Percentiles rank a stretch among this genome's conserved stretches.
These are phyloP conservation scores for Tribolium freemani DNA, from an alignment of 2,888 invertebrate species.

Conservation along the genomic window DNA sequence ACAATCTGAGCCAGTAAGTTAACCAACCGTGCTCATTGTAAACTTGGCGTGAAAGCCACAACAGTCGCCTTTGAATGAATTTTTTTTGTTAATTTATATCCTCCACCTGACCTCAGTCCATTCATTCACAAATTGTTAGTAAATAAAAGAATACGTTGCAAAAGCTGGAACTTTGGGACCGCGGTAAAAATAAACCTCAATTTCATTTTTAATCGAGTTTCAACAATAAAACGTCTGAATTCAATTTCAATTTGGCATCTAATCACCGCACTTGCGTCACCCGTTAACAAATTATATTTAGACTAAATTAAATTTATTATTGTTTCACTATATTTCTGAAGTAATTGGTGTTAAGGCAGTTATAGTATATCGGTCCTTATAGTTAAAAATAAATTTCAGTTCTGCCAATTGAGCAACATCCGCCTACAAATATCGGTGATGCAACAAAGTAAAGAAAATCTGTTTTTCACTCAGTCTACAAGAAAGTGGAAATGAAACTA, in stretches of 20 bases:
- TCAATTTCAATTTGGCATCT: background rate
- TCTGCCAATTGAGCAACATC: constrained; percentile 18
- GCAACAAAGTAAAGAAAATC: background rate
- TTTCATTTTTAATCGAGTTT: background rate
- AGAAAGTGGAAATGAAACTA: too few relatives aligned
- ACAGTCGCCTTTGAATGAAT: constrained; percentile 9
- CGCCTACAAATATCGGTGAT: constrained; percentile 5
- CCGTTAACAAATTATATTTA: too few relatives aligned
- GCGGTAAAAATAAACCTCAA: background rate
- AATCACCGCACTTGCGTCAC: background rate
- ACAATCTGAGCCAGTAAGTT: constrained; percentile 91
- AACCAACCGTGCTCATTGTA: background rate
- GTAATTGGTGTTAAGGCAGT: background rate
- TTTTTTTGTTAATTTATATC: constrained; percentile 18
- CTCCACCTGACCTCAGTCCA: constrained; percentile 16
- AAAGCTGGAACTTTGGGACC: background rate
- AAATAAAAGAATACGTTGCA: constrained; percentile 8
- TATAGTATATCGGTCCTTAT: background rate
- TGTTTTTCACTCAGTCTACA: too few relatives aligned
- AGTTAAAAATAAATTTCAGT: constrained; percentile 10
- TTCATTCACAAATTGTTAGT: constrained; percentile 7
- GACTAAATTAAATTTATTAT: background rate
- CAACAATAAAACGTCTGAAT: background rate
- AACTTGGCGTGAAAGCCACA: constrained; percentile 13
- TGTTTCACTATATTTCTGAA: background rate